phyloP scores from a whole-genome alignment of 2,888 invertebrate genomes.

The Eupithecia dodoneata region DNA sequence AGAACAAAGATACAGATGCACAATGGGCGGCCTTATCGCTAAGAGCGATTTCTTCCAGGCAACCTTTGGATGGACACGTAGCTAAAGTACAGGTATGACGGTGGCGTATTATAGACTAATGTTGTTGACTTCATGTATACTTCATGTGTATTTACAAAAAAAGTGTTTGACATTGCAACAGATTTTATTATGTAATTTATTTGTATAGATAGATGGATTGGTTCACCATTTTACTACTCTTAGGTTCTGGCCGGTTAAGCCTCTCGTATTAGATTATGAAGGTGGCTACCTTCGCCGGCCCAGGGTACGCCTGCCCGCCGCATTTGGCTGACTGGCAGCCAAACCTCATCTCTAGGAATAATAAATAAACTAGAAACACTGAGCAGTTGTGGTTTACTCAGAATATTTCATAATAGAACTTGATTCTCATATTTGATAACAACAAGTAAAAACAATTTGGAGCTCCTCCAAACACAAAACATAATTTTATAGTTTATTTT shows the following conservation, averaged over 20 bases:
- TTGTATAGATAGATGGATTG: too few species aligned
- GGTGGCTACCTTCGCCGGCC: neutral
- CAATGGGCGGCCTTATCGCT: too few species aligned
- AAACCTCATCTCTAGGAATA: neutral
- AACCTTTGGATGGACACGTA: too few species aligned
- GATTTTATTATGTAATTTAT: too few species aligned
- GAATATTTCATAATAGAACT: neutral
- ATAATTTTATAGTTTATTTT: neutral
- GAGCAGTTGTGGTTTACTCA: neutral
- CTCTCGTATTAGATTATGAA: neutral
- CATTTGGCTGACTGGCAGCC: neutral
- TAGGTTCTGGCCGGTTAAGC: neutral
- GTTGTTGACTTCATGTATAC: too few species aligned
- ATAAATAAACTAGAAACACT: neutral
- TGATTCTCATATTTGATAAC: too few species aligned
- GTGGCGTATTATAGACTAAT: too few species aligned
- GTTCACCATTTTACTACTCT: neutral
- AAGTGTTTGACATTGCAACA: too few species aligned
- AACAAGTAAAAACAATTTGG: slow-evolving; percentile 3
- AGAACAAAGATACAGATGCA: too few species aligned
- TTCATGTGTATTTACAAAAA: too few species aligned
- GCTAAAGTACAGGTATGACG: too few species aligned
- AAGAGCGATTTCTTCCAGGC: too few species aligned
- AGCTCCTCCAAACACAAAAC: neutral
- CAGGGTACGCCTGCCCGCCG: neutral